Conservation (phyloP, 2,113 vertebrate genomes). For the Prolemur simus region DNA sequence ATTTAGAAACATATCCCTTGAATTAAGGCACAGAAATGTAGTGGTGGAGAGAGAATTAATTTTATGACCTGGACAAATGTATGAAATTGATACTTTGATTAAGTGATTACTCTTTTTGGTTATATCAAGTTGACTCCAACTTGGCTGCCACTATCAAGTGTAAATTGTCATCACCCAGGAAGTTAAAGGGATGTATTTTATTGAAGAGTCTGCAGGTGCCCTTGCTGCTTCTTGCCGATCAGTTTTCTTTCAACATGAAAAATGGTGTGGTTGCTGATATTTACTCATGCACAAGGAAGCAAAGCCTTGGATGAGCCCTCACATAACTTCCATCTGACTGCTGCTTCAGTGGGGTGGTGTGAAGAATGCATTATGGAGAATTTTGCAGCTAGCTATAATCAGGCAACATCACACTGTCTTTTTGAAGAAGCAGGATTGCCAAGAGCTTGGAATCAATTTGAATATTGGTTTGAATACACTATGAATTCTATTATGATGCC, state of each 20-base stretch:
- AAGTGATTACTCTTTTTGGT: background rate
- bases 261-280: background rate
- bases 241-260: background rate
- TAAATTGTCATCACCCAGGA: background rate
- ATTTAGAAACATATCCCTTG: background rate
- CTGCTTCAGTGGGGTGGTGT: slow-evolving; percentile 54
- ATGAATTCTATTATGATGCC: slow-evolving; percentile 27
- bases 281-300: background rate
- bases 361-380: slow-evolving; percentile 64
- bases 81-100: background rate
- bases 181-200: background rate
- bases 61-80: background rate
- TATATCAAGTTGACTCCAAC: background rate
- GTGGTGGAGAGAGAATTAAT: background rate
- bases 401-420: background rate
- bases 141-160: background rate
- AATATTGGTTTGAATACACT: slow-evolving; percentile 65
- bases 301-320: background rate
- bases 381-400: slow-evolving; percentile 30
- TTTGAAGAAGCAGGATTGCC: slow-evolving; percentile 59
- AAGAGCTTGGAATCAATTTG: slow-evolving; percentile 65
- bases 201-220: background rate
- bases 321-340: slow-evolving; percentile 22
- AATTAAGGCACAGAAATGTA: background rate
- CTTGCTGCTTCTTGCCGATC: background rate